Conservation (phyloP, 2,113 vertebrate genomes). For the Dicrurus megarhynchus region DNA sequence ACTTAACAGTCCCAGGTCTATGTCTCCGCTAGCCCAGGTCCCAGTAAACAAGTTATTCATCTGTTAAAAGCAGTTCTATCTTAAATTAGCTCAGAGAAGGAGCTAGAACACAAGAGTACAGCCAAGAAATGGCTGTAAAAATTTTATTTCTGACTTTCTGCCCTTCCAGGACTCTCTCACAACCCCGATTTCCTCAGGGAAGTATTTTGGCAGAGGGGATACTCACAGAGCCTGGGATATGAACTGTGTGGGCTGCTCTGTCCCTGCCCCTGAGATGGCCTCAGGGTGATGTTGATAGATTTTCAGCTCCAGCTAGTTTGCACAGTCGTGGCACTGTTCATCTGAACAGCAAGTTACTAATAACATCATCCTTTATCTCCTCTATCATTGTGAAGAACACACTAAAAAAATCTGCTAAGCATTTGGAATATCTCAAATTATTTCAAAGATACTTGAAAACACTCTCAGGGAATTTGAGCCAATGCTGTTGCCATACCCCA, state of each 20-base stretch:
- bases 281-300: background rate
- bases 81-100: background rate
- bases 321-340: background rate
- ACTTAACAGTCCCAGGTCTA: background rate
- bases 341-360: background rate
- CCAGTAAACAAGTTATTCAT: background rate
- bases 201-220: background rate
- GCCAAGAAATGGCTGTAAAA: background rate
- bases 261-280: background rate
- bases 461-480: background rate
- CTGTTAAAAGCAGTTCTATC: background rate
- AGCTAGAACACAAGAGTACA: background rate
- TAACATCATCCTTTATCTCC: background rate
- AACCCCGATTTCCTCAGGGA: background rate
- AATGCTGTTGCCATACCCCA: background rate
- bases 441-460: background rate
- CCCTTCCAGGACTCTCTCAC: background rate
- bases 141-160: background rate
- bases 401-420: background rate
- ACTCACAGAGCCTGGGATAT: background rate
- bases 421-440: background rate
- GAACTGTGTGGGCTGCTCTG: background rate
- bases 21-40: background rate
- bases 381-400: background rate
- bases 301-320: background rate